Evolutionary conservation across 2,888 invertebrate species (phyloP).

Genomic region (Pammene aurita): DNA sequence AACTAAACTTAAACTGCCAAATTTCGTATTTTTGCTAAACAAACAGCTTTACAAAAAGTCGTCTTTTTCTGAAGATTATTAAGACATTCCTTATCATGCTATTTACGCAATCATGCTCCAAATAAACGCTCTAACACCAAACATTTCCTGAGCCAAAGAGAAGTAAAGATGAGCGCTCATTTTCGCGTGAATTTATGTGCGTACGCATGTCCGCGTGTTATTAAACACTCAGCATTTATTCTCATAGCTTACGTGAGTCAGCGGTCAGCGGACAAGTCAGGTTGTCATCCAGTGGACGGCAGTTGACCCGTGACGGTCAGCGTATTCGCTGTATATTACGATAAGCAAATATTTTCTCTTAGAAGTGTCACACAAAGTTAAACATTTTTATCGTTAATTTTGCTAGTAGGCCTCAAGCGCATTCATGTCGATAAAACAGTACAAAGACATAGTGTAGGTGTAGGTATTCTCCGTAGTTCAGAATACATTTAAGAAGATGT

Average conservation of each 20-base stretch:
- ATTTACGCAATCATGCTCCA: neutral
- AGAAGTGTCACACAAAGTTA: too few species aligned
- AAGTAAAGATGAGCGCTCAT: conserved; percentile 14
- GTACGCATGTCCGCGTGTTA: conserved; percentile 44
- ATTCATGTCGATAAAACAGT: too few species aligned
- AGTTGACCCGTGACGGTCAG: neutral
- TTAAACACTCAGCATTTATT: conserved; percentile 36
- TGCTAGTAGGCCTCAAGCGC: too few species aligned
- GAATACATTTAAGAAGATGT: too few species aligned
- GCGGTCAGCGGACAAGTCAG: neutral
- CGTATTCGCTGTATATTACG: too few species aligned
- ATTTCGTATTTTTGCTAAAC: too few species aligned
- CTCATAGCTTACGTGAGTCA: conserved; percentile 1
- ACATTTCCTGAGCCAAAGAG: conserved; percentile 6
- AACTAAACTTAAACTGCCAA: too few species aligned
- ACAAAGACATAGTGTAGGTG: too few species aligned
- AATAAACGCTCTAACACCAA: neutral
- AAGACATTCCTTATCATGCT: neutral
- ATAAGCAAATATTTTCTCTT: too few species aligned
- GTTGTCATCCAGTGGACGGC: neutral
- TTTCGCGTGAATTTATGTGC: conserved; percentile 52
- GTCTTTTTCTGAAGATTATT: neutral
- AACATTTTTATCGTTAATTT: too few species aligned
- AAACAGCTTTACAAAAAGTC: neutral
- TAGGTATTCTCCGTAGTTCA: too few species aligned